phyloP scores from a whole-genome alignment of 1,140 invertebrate genomes.

The Melitaea cinxia region DNA sequence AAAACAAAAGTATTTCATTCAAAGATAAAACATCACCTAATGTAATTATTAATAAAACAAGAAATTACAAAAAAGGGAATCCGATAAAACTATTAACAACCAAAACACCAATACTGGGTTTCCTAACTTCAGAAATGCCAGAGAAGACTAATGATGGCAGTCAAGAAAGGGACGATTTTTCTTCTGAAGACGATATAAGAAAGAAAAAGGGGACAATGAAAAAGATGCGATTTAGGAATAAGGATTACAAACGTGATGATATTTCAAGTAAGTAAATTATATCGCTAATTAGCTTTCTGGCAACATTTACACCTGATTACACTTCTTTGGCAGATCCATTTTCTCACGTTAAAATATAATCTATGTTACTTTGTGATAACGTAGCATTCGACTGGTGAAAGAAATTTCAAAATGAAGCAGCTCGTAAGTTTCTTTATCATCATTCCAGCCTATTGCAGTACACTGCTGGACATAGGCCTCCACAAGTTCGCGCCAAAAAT shows the following conservation, averaged over 20 bases:
- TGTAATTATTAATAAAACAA: neutral
- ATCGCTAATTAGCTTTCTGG: no score
- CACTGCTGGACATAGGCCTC: no score
- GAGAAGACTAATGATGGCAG: slow-evolving; percentile 21
- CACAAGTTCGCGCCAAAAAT: no score
- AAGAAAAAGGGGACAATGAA: neutral
- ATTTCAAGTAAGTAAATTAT: neutral
- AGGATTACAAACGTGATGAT: neutral
- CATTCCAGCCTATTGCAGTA: no score
- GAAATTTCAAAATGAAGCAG: no score
- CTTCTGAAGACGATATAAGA: slow-evolving; percentile 45
- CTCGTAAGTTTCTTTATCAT: no score
- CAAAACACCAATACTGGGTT: slow-evolving; percentile 28
- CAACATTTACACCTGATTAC: no score
- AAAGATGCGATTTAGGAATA: neutral
- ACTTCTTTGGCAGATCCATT: no score
- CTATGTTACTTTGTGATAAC: no score
- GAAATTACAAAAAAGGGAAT: slow-evolving; percentile 1
- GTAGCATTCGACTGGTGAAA: no score
- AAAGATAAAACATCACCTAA: neutral
- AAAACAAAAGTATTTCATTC: slow-evolving; percentile 2
- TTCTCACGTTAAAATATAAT: no score
- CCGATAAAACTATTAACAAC: neutral
- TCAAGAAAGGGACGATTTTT: slow-evolving; percentile 20
- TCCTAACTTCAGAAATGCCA: slow-evolving; percentile 23